phyloP scores from a whole-genome alignment of 2,113 vertebrate species.

The Gymnobelideus leadbeateri region DNA sequence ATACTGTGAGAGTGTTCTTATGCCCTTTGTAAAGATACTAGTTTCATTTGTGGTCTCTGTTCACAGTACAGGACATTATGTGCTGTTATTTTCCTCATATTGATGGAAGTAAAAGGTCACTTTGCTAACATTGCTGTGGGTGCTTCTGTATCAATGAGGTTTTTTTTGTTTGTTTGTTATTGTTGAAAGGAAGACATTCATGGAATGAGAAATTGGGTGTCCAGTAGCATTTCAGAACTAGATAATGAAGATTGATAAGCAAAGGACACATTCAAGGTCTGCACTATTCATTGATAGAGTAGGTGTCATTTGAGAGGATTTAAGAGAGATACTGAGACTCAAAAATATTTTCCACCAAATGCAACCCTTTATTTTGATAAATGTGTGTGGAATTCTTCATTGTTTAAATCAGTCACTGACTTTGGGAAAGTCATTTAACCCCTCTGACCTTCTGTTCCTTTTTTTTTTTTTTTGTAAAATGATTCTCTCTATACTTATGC shows the following conservation, averaged over 20 bases:
- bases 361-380: not conserved
- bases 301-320: not conserved
- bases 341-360: not conserved
- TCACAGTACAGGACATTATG: not conserved
- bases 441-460: not conserved
- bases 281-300: not conserved
- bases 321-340: not conserved
- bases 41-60: not conserved
- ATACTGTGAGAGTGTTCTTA: not conserved
- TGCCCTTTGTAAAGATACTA: not conserved
- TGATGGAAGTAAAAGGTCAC: slow-evolving; percentile 19
- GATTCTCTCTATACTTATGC: not conserved
- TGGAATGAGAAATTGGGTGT: not conserved
- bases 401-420: not conserved
- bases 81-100: not conserved
- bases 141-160: not conserved
- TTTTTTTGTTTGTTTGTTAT: slow-evolving; percentile 8
- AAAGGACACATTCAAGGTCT: not conserved
- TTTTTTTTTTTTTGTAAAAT: not conserved
- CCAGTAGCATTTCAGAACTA: not conserved
- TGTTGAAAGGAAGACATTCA: not conserved
- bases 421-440: not conserved
- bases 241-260: slow-evolving; percentile 5
- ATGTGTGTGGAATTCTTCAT: not conserved
- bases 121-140: not conserved